phyloP scores from a whole-genome alignment of 2,888 invertebrate genomes.

The Sphaerophoria taeniata region DNA sequence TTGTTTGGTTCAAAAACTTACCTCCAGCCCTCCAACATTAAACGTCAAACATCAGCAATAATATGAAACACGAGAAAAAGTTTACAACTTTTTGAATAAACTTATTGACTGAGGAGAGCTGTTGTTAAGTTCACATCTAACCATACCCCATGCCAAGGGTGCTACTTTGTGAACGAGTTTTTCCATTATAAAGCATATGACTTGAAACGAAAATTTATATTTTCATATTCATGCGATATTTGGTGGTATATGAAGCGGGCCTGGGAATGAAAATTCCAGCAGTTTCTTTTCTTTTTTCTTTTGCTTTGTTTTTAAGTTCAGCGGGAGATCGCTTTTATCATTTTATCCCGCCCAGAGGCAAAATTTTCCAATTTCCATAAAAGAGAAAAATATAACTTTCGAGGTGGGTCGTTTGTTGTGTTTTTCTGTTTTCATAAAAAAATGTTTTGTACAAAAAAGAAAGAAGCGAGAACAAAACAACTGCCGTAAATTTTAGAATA shows the following conservation, averaged over 20 bases:
- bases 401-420: not conserved
- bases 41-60: constrained; percentile 45
- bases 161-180: not conserved
- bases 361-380: constrained; percentile 52
- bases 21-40: not conserved
- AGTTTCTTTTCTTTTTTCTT: not conserved
- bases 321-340: constrained; percentile 43
- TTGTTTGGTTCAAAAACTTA: not conserved
- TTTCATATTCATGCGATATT: constrained; percentile 6
- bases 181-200: not conserved
- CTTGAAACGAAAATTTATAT: constrained; percentile 26
- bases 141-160: constrained; percentile 18
- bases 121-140: constrained; percentile 11
- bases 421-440: constrained; percentile 25
- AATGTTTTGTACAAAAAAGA: not conserved
- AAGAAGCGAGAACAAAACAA: not conserved
- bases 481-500: constrained; percentile 12
- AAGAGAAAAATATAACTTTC: constrained; percentile 27
- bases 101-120: constrained; percentile 45
- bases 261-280: not conserved
- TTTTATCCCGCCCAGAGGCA: constrained; percentile 7
- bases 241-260: not conserved
- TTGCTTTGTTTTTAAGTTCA: constrained; percentile 16
- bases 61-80: constrained; percentile 47
- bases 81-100: constrained; percentile 53